phyloP scores from a whole-genome alignment of 2,113 vertebrate genomes.

The Poeciliopsis retropinna region DNA sequence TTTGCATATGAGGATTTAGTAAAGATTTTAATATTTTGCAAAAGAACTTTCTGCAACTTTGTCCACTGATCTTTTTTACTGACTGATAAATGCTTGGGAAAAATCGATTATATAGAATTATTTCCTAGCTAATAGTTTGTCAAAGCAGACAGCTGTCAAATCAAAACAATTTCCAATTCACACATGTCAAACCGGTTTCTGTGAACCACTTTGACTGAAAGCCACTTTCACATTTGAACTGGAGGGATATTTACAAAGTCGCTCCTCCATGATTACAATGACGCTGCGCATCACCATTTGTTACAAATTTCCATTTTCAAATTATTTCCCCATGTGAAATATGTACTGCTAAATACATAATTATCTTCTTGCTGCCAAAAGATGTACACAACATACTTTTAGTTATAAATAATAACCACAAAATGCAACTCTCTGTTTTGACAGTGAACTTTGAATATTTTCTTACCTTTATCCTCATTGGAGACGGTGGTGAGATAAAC shows the following conservation, averaged over 20 bases:
- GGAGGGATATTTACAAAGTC: not conserved
- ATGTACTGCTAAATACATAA: not conserved
- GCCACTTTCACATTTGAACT: not conserved
- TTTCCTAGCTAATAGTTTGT: too few relatives aligned
- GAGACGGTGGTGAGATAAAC: too few relatives aligned
- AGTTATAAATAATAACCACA: too few relatives aligned
- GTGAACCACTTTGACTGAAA: not conserved
- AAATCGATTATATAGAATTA: not conserved
- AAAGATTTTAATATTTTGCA: not conserved
- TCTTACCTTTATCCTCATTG: too few relatives aligned
- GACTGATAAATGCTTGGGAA: not conserved
- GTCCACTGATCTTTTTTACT: too few relatives aligned
- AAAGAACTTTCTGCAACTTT: too few relatives aligned
- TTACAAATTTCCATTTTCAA: not conserved
- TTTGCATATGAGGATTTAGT: constrained; percentile 18
- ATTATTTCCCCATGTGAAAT: not conserved
- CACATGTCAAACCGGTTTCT: not conserved
- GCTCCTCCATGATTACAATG: not conserved
- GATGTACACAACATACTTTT: too few relatives aligned
- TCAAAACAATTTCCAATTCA: not conserved
- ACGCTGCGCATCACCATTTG: not conserved
- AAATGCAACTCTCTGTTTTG: too few relatives aligned
- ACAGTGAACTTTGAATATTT: too few relatives aligned
- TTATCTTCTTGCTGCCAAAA: too few relatives aligned
- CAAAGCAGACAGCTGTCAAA: not conserved